Evolutionary conservation across 1,140 invertebrate genomes (phyloP), one percentile per base, ranked within the genome.

Genomic region (Trachymyrmex cornetzi): DNA sequence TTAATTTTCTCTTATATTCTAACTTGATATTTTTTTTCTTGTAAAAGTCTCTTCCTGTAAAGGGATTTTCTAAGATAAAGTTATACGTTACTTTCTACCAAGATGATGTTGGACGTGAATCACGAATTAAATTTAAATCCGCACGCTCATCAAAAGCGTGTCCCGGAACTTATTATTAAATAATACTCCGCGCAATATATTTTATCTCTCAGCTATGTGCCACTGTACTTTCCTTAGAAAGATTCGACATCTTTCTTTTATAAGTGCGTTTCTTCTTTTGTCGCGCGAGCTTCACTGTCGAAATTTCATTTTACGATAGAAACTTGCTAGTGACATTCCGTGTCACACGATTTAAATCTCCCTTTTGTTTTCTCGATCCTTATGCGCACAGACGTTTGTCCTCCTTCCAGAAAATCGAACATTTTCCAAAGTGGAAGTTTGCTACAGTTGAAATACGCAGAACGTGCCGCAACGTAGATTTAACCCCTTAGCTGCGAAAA

Each of bases 251-350:
- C 55, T 84, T 38, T 74, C 55, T 84, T 38, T 74, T 61, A 72
- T 71, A 81, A 71, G 22, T 30, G 38, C 53, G 22, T 74, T 61
- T 50, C 69, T 50, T 38, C 69, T 74, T 69, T 89, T 74, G 77
- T 16, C 77, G 50, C 53, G 61, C 61, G 50, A 59, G 61, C 61
- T 63, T 11, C 48, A 55, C 3, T n/a, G 50, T 71, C n/a, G 75
- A 87, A 87, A 89, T 89, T 86, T 89, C 87, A 89, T 89, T 87
- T 89, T 53, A 24, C 88, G 34, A 79, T 87, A 77, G 88, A 77
- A 85, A 77, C 27, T 89, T 89, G 87, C 38, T 55, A 72, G 75
- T 67, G 63, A 86, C 77, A 27, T 61, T 24, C 77, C 71, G 24
- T 71, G 86, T 88, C 67, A 30, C 12, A 9, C 57, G 66, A 79